Percentiles rank a stretch among this genome's conserved stretches.
Evolutionary conservation across 2,888 invertebrate species (phyloP).

Genomic region (Gastrophysa polygoni): DNA sequence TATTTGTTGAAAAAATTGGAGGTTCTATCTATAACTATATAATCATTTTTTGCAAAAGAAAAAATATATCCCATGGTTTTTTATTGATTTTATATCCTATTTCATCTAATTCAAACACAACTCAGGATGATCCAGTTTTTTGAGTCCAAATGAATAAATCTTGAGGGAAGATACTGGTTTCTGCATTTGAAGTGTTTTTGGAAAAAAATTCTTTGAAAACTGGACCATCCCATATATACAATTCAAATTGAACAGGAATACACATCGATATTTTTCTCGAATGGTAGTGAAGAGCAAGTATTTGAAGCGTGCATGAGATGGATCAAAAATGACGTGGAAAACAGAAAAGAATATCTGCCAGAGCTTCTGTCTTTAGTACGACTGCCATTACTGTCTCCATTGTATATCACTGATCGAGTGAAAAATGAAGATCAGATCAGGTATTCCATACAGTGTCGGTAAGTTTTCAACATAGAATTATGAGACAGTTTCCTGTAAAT

Average conservation of each 20-base stretch:
- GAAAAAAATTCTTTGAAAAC: neutral
- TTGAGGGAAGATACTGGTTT: too few relatives aligned
- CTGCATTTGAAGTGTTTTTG: neutral
- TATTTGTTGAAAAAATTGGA: too few relatives aligned
- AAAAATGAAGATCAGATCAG: constrained; percentile 79
- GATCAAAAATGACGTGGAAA: constrained; percentile 69
- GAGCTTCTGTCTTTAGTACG: constrained; percentile 77
- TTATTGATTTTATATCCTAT: too few relatives aligned
- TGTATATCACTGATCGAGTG: constrained; percentile 80
- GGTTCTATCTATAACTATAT: too few relatives aligned
- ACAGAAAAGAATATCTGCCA: constrained; percentile 66
- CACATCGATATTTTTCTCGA: constrained; percentile 5
- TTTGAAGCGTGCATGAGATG: constrained; percentile 85
- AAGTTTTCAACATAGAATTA: constrained; percentile 20
- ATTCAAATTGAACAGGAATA: too few relatives aligned
- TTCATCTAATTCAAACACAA: too few relatives aligned
- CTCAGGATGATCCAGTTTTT: too few relatives aligned
- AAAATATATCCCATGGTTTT: too few relatives aligned
- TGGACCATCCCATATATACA: too few relatives aligned
- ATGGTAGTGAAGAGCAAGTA: constrained; percentile 74
- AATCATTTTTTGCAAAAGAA: too few relatives aligned
- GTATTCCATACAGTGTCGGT: constrained; percentile 79
- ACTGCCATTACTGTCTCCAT: constrained; percentile 79
- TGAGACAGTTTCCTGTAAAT: neutral
- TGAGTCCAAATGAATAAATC: too few relatives aligned